Evolutionary conservation across 2,113 vertebrate species (phyloP), one percentile per base, ranked within the genome.

Genomic region (Haemorhous mexicanus): DNA sequence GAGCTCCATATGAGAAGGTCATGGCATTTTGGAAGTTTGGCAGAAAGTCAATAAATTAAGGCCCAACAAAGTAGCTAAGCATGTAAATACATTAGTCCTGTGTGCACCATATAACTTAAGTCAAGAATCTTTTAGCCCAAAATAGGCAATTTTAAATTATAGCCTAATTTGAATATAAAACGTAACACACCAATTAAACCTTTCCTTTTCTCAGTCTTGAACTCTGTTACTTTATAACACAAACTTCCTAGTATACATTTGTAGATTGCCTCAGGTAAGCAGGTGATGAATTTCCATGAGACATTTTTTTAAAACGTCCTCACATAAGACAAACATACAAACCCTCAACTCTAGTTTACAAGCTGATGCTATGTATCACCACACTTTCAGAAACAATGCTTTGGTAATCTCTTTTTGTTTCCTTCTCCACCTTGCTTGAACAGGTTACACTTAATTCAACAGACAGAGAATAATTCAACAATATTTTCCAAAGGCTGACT

Each of bases 11-110:
- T 64, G 86, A 97, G 79, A 96, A 86, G 75, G 95, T 95, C 78
- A 75, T 8, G 68, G 85, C 63, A 95, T 91, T 91, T 90, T 87
- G 83, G 85, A 95, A 90, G 86, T 63, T 43, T 97, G 94, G 90
- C 91, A 96, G 75, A 1, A 10, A 73, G 85, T 76, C 88, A 96
- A 82, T 39, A 86, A 83, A 91, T 72, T 68, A 96, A 93, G 75
- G 43, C 43, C 39, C 72, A 32, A 92, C 39, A 59, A 84, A 96
- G 27, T 75, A 83, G 81, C 41, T 39, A 78, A 41, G 28, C 47
- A 88, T 43, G 23, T 77, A 80, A 94, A 89, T 90, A 72, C 61
- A 87, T 63, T 61, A 96, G 92, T 90, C 75, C 92, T 93, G 52
- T 95, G 90, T 88, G 53, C 35, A 81, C 32, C 32, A 64, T 5